Base-by-base conservation (phyloP, 1,140 invertebrate genomes). In the Latrodectus geometricus region DNA sequence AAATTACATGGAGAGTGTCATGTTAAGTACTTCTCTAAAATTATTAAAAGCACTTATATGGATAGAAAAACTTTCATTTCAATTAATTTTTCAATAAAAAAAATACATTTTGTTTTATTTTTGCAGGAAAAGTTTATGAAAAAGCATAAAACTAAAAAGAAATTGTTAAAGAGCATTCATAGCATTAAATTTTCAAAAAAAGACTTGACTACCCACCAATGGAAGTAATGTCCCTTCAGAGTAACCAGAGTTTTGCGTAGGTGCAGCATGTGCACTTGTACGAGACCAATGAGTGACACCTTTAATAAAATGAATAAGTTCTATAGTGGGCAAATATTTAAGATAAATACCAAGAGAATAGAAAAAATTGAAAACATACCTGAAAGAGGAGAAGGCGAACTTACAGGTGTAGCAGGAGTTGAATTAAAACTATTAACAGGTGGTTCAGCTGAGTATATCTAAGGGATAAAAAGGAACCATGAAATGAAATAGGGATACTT, bases 341-440 rank as follows among this genome's bases (percentile, higher is more conserved):
- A 79, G 35, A 2, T 11, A 17, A 50, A 68, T 68, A n/a, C 21
- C 11, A 20, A 9, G n/a, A 78, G 14, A 61, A 14, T 15, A 56
- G 8, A n/a, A 61, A 77, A 61, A 12, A 49, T 21, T 9, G 17
- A 21, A 21, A 56, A 72, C 68, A 35, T 56, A 86, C 88, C 89
- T 88, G 89, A 89, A 52, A 89, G 95, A 95, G 92, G 91, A 17
- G 91, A 90, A 49, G 92, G 91, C 56, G 92, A 92, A 35, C 91
- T 92, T 35, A 92, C 92, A 52, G 92, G 92, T 23, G 92, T 92
- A 75, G 92, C 91, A 88, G 96, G 96, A 90, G 97, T 97, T 90
- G 96, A 96, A 92, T 96, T 96, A 92, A 97, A 98, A 93, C 96
- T 97, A 91, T 95, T 96, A 90, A 95, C 94, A 93, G 96, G 96